Conservation (phyloP, 2,888 invertebrate species). For the Acrobasis consociella region DNA sequence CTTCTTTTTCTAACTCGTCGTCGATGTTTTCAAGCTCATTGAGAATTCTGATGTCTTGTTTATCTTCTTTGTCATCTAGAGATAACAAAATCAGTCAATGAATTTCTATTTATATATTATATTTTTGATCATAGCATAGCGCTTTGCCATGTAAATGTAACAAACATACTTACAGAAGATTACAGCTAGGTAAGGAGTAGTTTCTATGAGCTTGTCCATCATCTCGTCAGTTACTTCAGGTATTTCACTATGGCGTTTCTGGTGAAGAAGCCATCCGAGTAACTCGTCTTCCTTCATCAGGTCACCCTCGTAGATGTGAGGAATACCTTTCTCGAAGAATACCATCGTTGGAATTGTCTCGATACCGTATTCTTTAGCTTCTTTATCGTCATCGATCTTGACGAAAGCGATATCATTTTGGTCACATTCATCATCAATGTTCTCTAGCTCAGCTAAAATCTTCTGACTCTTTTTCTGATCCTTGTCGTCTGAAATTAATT, state of each 20-base stretch:
- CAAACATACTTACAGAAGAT: conserved; percentile 90
- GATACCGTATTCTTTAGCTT: conserved; percentile 95
- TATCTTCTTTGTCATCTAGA: conserved; percentile 93
- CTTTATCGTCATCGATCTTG: conserved; percentile 93
- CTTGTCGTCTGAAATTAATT: conserved; percentile 89
- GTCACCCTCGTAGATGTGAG: conserved; percentile 91
- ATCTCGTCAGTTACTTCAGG: conserved; percentile 96
- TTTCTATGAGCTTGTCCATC: conserved; percentile 94
- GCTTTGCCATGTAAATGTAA: not conserved
- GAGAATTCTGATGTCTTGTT: conserved; percentile 92
- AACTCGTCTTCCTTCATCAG: conserved; percentile 95
- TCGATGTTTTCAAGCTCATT: conserved; percentile 96
- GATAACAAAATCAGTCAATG: conserved; percentile 37
- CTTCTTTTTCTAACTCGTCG: conserved; percentile 94
- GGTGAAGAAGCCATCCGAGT: conserved; percentile 94
- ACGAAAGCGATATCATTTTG: conserved; percentile 96
- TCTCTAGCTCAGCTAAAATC: conserved; percentile 91
- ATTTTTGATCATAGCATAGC: not conserved
- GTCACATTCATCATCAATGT: conserved; percentile 97
- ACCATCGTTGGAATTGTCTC: conserved; percentile 92
- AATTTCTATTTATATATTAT: not conserved
- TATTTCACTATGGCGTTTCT: conserved; percentile 94
- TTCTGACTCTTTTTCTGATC: conserved; percentile 95
- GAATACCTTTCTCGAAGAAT: conserved; percentile 87
- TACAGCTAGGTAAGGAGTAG: conserved; percentile 91